A percentile compares a stretch with the other conserved stretches of the same genome.
Evolutionary conservation across 1,140 invertebrate genomes (phyloP).

Genomic region (Limonius californicus): DNA sequence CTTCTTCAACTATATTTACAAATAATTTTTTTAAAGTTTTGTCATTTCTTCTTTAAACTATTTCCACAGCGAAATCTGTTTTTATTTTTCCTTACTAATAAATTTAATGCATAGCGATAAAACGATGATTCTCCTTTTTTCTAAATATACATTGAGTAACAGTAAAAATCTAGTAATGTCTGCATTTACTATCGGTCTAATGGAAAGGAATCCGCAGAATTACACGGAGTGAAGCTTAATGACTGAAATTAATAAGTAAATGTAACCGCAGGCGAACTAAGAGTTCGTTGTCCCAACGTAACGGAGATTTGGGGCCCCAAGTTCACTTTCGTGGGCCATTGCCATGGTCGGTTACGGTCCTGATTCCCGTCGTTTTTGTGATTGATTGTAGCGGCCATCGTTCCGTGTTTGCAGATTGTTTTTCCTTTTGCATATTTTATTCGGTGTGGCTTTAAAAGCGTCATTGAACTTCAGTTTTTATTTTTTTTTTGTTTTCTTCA

Average conservation of each 20-base stretch:
- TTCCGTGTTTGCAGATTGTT: not conserved
- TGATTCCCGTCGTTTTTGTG: not conserved
- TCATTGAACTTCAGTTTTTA: not conserved
- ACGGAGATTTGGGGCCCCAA: not conserved
- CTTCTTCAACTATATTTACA: too few species aligned
- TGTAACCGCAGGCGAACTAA: not conserved
- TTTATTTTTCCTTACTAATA: too few species aligned
- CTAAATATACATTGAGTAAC: not conserved
- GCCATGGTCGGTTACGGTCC: not conserved
- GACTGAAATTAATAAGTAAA: not conserved
- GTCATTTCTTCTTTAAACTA: too few species aligned
- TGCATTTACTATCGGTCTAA: not conserved
- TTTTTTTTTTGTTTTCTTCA: too few species aligned
- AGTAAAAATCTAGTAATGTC: not conserved
- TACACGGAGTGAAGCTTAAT: not conserved
- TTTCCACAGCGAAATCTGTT: too few species aligned
- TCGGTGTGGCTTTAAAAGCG: not conserved
- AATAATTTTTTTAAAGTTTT: too few species aligned
- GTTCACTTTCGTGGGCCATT: constrained; percentile 21
- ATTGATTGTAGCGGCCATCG: not conserved
- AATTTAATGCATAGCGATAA: too few species aligned
- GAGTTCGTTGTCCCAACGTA: too few species aligned
- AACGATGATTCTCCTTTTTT: too few species aligned
- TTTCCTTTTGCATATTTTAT: not conserved
- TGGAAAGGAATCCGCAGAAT: not conserved